Conservation (phyloP, 2,888 invertebrate species). For the Argyresthia goedartella region DNA sequence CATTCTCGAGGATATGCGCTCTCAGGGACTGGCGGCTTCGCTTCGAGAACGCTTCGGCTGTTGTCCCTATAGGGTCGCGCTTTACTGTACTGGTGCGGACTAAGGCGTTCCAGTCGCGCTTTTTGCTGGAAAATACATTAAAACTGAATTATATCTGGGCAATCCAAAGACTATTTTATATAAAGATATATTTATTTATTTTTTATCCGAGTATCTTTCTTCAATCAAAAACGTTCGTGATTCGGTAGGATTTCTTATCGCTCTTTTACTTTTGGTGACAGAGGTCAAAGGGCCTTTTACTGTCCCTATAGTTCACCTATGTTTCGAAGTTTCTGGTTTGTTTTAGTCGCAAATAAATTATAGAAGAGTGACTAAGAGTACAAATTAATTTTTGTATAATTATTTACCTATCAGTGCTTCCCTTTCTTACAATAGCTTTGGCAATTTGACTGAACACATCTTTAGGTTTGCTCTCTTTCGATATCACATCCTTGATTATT, state of each 20-base stretch:
- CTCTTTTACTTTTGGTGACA: too few species aligned
- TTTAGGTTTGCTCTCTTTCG: slow-evolving; percentile 75
- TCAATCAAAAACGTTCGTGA: too few species aligned
- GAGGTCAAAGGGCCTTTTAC: too few species aligned
- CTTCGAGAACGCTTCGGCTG: slow-evolving; percentile 74
- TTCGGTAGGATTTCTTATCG: too few species aligned
- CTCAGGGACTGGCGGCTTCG: slow-evolving; percentile 80
- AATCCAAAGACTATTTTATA: neutral
- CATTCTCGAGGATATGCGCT: slow-evolving; percentile 77
- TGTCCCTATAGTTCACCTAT: too few species aligned
- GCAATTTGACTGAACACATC: slow-evolving; percentile 90
- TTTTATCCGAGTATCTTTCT: too few species aligned
- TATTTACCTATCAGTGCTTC: slow-evolving; percentile 38
- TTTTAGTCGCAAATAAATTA: too few species aligned
- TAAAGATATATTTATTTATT: too few species aligned
- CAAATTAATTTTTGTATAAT: neutral
- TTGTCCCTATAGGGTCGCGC: slow-evolving; percentile 84
- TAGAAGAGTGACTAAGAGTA: too few species aligned
- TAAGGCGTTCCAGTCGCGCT: slow-evolving; percentile 88
- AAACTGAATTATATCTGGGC: neutral
- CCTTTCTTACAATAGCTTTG: slow-evolving; percentile 79
- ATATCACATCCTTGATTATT: slow-evolving; percentile 80
- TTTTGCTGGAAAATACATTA: slow-evolving; percentile 44
- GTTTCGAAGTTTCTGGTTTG: too few species aligned
- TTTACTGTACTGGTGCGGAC: slow-evolving; percentile 79